Conservation (phyloP, 2,888 invertebrate species). For the Latrodectus hesperus region DNA sequence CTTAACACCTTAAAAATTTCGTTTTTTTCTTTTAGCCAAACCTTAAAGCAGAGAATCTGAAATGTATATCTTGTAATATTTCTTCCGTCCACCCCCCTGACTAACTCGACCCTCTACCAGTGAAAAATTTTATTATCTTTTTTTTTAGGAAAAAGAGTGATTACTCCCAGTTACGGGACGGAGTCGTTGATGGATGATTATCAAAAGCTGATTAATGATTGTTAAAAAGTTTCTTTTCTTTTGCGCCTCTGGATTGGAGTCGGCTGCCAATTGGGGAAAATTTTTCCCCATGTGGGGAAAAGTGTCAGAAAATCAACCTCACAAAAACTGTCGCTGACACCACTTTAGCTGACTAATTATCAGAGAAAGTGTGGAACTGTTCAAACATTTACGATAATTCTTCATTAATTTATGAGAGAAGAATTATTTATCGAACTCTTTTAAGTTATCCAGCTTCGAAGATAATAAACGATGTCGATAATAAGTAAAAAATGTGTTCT, state of each 20-base stretch:
- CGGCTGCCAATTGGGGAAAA: background rate
- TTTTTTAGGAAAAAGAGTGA: background rate
- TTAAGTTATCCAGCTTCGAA: background rate
- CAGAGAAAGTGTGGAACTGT: background rate
- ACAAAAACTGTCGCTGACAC: background rate
- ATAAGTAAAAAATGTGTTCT: too few relatives aligned
- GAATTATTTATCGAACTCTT: background rate
- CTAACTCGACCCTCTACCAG: too few relatives aligned
- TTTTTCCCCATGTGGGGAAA: background rate
- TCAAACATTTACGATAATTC: conserved; percentile 5
- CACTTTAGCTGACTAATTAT: conserved; percentile 1
- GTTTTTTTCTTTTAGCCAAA: too few relatives aligned
- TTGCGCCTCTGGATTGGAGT: background rate
- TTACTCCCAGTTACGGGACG: background rate
- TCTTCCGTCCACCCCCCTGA: too few relatives aligned
- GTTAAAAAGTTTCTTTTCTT: background rate
- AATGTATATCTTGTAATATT: too few relatives aligned
- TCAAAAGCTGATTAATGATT: background rate
- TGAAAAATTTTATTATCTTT: background rate
- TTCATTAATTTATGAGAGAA: background rate
- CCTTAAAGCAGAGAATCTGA: too few relatives aligned
- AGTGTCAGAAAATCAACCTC: background rate
- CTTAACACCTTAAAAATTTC: too few relatives aligned
- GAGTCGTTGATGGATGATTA: conserved; percentile 1
- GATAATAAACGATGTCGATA: background rate